phyloP scores from a whole-genome alignment of 2,888 invertebrate species.

The Empis stercorea region DNA sequence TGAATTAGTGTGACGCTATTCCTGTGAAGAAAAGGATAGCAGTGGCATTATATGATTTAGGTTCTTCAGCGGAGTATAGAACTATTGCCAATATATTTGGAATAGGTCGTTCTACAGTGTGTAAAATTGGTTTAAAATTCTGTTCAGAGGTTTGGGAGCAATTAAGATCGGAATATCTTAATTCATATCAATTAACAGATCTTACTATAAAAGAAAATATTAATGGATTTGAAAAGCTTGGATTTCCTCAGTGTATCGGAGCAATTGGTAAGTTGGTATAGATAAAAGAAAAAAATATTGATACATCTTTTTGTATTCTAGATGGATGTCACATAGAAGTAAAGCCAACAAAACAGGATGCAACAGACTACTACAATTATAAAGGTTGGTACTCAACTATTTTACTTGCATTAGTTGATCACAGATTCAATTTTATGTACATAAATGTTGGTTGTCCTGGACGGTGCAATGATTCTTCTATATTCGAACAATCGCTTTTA shows the following conservation, averaged over 20 bases:
- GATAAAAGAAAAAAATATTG: too few species aligned
- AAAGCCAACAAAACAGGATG: neutral
- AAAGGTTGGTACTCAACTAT: constrained; percentile 5
- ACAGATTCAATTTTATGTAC: constrained; percentile 6
- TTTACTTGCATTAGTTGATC: constrained; percentile 3
- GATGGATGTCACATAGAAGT: constrained; percentile 8
- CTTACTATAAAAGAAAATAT: constrained; percentile 1
- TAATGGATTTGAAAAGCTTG: constrained; percentile 1
- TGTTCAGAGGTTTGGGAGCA: neutral
- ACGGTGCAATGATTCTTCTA: constrained; percentile 4
- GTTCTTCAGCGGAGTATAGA: constrained; percentile 3
- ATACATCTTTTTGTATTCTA: too few species aligned
- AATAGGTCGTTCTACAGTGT: constrained; percentile 7
- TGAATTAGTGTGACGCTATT: too few species aligned
- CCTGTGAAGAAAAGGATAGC: too few species aligned
- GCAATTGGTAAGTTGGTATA: neutral
- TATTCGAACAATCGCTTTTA: constrained; percentile 1
- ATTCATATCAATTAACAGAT: neutral
- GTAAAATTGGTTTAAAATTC: too few species aligned
- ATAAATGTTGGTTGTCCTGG: constrained; percentile 7
- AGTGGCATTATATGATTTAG: constrained; percentile 6
- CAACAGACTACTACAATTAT: constrained; percentile 7
- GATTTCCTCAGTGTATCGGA: constrained; percentile 5
- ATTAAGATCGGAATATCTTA: neutral
- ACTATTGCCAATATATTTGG: constrained; percentile 5